Evolutionary conservation across 2,888 invertebrate species (phyloP).

Genomic region (Catocala nupta): DNA sequence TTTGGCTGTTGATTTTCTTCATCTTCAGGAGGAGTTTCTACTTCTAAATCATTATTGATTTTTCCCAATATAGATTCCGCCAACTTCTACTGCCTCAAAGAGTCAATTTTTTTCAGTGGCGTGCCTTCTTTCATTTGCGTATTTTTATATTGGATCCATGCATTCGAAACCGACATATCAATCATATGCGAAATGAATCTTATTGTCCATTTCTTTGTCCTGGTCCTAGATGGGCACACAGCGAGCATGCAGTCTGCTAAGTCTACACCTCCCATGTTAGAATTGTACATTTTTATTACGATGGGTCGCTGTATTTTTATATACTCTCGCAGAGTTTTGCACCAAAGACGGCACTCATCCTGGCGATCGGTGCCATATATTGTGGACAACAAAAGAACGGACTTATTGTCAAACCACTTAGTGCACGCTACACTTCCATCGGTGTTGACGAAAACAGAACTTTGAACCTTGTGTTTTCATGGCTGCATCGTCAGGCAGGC

Average conservation of each 20-base stretch:
- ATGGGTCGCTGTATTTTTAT: neutral
- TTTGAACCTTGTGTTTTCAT: slow-evolving; percentile 10
- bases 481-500: slow-evolving; percentile 2
- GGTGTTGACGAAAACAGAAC: slow-evolving; percentile 8
- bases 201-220: slow-evolving; percentile 10
- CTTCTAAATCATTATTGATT: slow-evolving; percentile 9
- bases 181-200: slow-evolving; percentile 4
- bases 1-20: too few relatives aligned
- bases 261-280: slow-evolving; percentile 40
- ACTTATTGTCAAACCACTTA: too few relatives aligned
- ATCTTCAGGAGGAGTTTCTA: slow-evolving; percentile 5
- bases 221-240: neutral
- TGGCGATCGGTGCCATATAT: neutral
- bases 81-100: slow-evolving; percentile 18
- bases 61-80: slow-evolving; percentile 20
- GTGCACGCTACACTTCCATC: too few relatives aligned
- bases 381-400: too few relatives aligned
- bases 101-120: neutral
- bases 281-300: slow-evolving; percentile 23
- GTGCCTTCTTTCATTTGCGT: too few relatives aligned
- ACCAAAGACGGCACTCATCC: slow-evolving; percentile 8
- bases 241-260: slow-evolving; percentile 24
- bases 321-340: neutral
- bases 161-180: slow-evolving; percentile 6
- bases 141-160: slow-evolving; percentile 8